phyloP scores from a whole-genome alignment of 2,113 vertebrate species.

The Psilopsiagon aurifrons region DNA sequence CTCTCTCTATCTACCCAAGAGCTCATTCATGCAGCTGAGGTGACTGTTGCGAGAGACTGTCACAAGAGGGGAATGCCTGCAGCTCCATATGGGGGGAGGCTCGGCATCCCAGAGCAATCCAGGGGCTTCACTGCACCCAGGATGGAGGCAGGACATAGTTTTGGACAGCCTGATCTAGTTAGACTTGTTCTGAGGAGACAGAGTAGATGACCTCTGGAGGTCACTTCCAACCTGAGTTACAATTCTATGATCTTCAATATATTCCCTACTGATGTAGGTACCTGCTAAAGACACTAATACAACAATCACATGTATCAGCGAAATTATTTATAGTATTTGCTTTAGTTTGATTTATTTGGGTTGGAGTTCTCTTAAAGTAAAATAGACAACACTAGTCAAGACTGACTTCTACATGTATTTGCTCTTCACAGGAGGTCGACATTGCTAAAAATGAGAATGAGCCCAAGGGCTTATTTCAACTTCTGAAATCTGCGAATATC shows the following conservation, averaged over 20 bases:
- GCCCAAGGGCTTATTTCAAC: not conserved
- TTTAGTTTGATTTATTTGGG: not conserved
- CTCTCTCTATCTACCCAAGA: not conserved
- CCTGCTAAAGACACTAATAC: not conserved
- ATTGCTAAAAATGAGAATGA: not conserved
- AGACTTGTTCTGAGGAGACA: not conserved
- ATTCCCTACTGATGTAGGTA: not conserved
- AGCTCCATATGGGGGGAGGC: no score
- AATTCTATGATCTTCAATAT: not conserved
- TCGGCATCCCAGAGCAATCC: not conserved
- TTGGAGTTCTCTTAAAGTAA: not conserved
- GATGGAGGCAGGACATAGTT: not conserved
- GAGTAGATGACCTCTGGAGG: not conserved
- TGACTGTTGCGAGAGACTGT: no score
- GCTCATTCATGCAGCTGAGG: not conserved
- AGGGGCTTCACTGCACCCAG: not conserved
- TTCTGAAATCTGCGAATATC: not conserved
- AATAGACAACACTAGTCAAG: not conserved
- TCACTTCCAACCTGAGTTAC: not conserved
- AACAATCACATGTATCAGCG: not conserved
- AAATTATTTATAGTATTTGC: not conserved
- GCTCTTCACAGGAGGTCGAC: not conserved
- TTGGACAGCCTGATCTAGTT: not conserved
- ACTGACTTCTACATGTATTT: not conserved
- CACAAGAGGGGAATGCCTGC: no score